Evolutionary conservation across 1,140 invertebrate species (phyloP).

Genomic region (Leptopilina boulardi): DNA sequence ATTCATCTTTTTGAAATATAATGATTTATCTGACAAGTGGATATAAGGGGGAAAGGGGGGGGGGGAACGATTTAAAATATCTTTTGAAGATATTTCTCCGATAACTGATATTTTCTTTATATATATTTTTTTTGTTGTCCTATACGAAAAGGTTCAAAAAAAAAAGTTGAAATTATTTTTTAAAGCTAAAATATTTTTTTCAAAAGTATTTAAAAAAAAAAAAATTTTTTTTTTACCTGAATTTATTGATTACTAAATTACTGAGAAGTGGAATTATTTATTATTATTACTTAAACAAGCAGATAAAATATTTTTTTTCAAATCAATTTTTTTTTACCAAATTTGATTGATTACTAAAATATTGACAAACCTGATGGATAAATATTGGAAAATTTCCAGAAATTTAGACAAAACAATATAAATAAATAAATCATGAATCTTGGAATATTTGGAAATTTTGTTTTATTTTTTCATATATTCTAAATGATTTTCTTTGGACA

Average conservation of each 20-base stretch:
- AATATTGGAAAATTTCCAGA: conserved; percentile 14
- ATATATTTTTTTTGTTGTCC: not conserved
- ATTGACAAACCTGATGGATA: not conserved
- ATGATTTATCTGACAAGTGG: not conserved
- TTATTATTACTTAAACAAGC: too few relatives aligned
- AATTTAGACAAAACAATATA: not conserved
- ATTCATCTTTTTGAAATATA: not conserved
- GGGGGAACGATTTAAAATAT: not conserved
- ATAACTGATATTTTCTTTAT: not conserved
- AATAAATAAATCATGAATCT: conserved; percentile 4
- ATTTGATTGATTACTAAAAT: too few relatives aligned
- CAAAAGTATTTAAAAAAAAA: too few relatives aligned
- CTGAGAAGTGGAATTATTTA: too few relatives aligned
- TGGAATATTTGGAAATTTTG: not conserved
- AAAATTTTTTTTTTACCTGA: too few relatives aligned
- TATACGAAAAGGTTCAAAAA: too few relatives aligned
- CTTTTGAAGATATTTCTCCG: not conserved
- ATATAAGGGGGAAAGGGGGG: too few relatives aligned
- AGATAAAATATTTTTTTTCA: too few relatives aligned
- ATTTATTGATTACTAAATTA: too few relatives aligned
- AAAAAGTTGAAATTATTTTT: too few relatives aligned
- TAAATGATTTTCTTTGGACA: conserved; percentile 1
- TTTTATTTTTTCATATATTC: not conserved
- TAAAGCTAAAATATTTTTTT: too few relatives aligned
- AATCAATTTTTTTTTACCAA: too few relatives aligned